Base-by-base conservation (phyloP, 2,797 vertebrate genomes). In the Threskiornis aethiopicus region DNA sequence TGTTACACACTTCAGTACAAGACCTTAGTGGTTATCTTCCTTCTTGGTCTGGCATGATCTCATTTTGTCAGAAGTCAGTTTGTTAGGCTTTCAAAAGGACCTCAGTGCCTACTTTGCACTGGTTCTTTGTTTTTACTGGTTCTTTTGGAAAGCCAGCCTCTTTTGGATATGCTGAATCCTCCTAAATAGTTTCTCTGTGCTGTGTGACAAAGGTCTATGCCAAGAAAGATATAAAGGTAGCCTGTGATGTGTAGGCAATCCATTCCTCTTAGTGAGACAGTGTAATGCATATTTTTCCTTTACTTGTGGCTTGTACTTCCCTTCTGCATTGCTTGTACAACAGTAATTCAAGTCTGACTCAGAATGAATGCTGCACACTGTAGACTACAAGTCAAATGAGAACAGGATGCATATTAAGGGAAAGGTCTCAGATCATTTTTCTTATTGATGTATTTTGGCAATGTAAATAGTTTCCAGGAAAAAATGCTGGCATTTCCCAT, bases 161-260 rank as follows among this genome's bases (percentile, higher is more conserved):
- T 72, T 58, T 41, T 15, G 61, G 84, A 21, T 19, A 1, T 33
- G 42, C 58, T 84, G 76, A 76, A 44, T 72, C 79, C 79, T 91
- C 85, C 87, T 95, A 91, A 96, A 93, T 81, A 65, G 77, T 59
- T 88, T 41, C 85, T 90, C 95, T 96, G 91, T 93, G 70, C 90
- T 93, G 8, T 4, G 46, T 59, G 77, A 97, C 91, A 94, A 97
- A 95, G 33, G 51, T 41, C 66, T 49, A 33, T 86, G 95, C 95
- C 96, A 96, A 95, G 73, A 89, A 94, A 95, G 93, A 96, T 91
- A 96, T 82, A 97, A 96, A 97, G 93, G 95, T 96, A 84, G 80
- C 66, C 75, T 94, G 91, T 95, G 91, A 93, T 95, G 85, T 70
- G 77, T 77, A 86, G 90, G 93, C 94, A 94, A 90, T 66, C 93